Base-by-base conservation (phyloP, 2,888 invertebrate species). In the Dryococelus australis region DNA sequence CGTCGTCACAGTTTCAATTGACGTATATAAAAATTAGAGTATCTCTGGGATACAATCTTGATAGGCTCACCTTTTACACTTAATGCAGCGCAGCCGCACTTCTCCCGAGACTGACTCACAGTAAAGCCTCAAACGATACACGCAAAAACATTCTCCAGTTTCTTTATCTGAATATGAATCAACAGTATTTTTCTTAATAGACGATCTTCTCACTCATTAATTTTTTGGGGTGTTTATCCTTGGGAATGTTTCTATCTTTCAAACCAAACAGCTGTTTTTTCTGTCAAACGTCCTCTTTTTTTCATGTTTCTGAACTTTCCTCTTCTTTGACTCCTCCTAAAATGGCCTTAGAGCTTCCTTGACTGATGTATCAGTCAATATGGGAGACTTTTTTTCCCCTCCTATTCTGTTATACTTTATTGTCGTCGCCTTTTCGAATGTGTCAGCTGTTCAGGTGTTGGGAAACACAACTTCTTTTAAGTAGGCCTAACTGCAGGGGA, bases 1-100 rank as follows among this genome's bases (percentile, higher is more conserved):
- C 86, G 53, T 86, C 13, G 86, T 86, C 86, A 27, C 27, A 16
- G 43, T 86, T 53, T 8, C 86, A 86, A 86, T 86, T 26, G 13
- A 86, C 6, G 65, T 78, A 86, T 51, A 86, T 78, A 86, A 86
- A 86, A 83, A 83, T 28, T 79, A 83, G 13, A 83, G 43, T 24
- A 86, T 86, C 65, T 65, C 86, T 65, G 47, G 9, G 26, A 47
- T 85, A 51, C 85, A 85, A 27, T 43, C 43, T 8, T 85, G 43
- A n/a, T 43, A 47, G 13, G 85, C 85, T 47, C 47, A 85, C 27
- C 27, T 47, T 28, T 8, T 51, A 27, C 86, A 65, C 43, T 83
- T 83, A 28, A 4, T 83, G 83, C 35, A 65, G 24, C 24, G 20
- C 65, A 65, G 35, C 83, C 83, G 28, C 27, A n/a, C 20, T 83